Conservation (phyloP, 2,797 vertebrate species). For the Halcyon smyrnensis region DNA sequence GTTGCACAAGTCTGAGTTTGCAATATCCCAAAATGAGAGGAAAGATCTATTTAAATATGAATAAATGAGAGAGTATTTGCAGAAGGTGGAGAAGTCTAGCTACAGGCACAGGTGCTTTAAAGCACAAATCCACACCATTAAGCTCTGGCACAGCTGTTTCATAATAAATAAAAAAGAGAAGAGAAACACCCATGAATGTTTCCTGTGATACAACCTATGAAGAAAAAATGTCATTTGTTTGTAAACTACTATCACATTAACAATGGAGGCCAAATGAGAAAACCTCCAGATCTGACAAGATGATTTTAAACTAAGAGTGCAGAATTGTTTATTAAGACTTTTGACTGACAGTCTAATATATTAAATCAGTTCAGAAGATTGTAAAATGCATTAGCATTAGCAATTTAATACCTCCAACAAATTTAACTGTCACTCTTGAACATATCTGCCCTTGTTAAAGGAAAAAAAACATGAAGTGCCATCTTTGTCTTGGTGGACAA, state of each 20-base stretch:
- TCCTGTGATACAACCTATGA: conserved; percentile 32
- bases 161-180: conserved; percentile 49
- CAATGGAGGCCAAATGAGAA: conserved; percentile 72
- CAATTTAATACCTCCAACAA: conserved; percentile 84
- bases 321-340: conserved; percentile 82
- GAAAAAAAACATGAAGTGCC: conserved; percentile 55
- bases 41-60: conserved; percentile 40
- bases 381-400: conserved; percentile 82
- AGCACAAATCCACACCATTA: conserved; percentile 31
- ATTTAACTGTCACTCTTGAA: conserved; percentile 83
- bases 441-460: conserved; percentile 76
- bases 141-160: conserved; percentile 39
- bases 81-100: conserved; percentile 32
- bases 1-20: conserved; percentile 41
- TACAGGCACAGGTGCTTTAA: conserved; percentile 60
- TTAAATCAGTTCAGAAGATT: conserved; percentile 84
- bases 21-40: conserved; percentile 34
- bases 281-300: conserved; percentile 70
- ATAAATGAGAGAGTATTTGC: conserved; percentile 44
- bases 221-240: conserved; percentile 69
- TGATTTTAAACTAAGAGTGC: conserved; percentile 74
- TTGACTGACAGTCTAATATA: conserved; percentile 85
- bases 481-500: conserved; percentile 69
- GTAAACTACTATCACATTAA: conserved; percentile 75
- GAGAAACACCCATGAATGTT: conserved; percentile 54